Percentiles rank a stretch among this genome's conserved stretches.
Conservation (phyloP, 2,888 invertebrate species). For the Nudaria mundana region DNA sequence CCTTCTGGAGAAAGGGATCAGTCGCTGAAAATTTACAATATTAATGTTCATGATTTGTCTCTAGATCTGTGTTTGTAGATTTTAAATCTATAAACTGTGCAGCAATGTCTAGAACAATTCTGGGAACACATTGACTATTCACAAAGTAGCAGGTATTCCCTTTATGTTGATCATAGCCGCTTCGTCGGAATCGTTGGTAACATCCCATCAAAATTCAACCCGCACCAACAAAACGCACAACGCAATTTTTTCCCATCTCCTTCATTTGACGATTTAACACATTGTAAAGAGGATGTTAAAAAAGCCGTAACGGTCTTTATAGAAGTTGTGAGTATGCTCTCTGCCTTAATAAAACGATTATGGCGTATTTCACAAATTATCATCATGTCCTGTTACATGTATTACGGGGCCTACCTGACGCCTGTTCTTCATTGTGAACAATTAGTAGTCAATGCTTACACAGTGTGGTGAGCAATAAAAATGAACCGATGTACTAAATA, state of each 20-base stretch:
- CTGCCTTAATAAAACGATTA: constrained; percentile 48
- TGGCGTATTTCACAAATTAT: constrained; percentile 43
- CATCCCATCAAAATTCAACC: constrained; percentile 55
- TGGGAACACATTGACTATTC: constrained; percentile 33
- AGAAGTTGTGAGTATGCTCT: constrained; percentile 35
- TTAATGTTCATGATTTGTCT: too few species aligned
- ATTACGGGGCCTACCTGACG: constrained; percentile 29
- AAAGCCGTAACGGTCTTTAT: constrained; percentile 46
- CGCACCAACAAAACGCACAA: constrained; percentile 42
- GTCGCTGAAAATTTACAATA: too few species aligned
- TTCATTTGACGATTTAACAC: constrained; percentile 56
- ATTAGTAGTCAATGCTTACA: constrained; percentile 41
- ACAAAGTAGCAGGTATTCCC: constrained; percentile 10
- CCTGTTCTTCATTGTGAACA: constrained; percentile 32
- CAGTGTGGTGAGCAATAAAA: constrained; percentile 35
- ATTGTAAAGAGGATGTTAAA: constrained; percentile 56
- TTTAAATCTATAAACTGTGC: constrained; percentile 14
- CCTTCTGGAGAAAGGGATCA: too few species aligned
- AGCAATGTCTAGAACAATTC: constrained; percentile 16
- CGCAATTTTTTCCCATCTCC: constrained; percentile 53
- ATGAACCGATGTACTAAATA: constrained; percentile 27
- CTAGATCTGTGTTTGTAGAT: too few species aligned
- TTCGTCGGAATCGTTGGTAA: constrained; percentile 32
- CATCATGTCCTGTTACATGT: constrained; percentile 30
- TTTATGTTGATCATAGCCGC: constrained; percentile 26